Base-by-base conservation (phyloP, 2,888 invertebrate species). In the Caenorhabditis sp. region DNA sequence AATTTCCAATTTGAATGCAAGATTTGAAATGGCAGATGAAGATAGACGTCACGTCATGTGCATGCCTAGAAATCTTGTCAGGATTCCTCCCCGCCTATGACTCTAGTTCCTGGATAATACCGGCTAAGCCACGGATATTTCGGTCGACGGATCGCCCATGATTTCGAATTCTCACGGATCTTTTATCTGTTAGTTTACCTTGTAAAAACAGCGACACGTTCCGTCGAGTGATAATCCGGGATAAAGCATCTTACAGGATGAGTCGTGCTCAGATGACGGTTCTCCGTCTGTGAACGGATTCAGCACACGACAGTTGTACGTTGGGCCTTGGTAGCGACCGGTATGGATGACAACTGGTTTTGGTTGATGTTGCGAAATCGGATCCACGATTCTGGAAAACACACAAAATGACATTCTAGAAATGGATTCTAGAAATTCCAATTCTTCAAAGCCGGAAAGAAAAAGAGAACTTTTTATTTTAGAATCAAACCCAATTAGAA, bases 271-370 rank as follows among this genome's bases (percentile, higher is more conserved):
- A 5, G 61, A 8, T 8, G 84, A 83, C 13, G 83, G 72, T 15
- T 58, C 40, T 11, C 86, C 86, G 61, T 86, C 86, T 13, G 80
- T 80, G 72, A 81, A 84, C 6, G 86, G 86, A 50, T 86, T 86
- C 15, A 86, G 58, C 2, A 86, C 84, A 26, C 86, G 81, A 55
- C 86, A 86, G 35, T 86, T 86, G 58, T 80, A 86, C 22, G 86
- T 86, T 26, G 86, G 86, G 2, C 86, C 86, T 61, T 65, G 50
- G 69, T 65, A 53, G 26, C 58, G 22, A 18, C 58, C 72, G 35
- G 76, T 82, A n/a, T 85, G 85, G 53, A 85, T 85, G 4, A 84
- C 76, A 4, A 85, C 83, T n/a, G 85, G 85, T 50, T 85, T 85
- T 26, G 85, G 82, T 22, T 64, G 69, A 11, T 70, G 44, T 24